phyloP scores from a whole-genome alignment of 2,888 invertebrate species.

The Apotomis turbidana region DNA sequence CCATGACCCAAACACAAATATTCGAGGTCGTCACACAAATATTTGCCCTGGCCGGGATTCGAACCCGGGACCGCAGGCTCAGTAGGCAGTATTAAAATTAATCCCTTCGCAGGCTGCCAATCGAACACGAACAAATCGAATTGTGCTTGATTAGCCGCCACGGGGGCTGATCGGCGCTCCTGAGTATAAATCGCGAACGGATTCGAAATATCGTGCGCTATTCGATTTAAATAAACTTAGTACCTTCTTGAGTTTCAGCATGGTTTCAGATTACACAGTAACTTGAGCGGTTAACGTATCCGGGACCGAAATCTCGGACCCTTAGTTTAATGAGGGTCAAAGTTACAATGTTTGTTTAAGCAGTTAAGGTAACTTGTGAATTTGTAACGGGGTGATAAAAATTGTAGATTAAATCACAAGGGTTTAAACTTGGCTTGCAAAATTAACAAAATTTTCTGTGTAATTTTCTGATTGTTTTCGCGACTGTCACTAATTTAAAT shows the following conservation, averaged over 20 bases:
- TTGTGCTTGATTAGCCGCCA: too few relatives aligned
- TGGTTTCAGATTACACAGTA: not conserved
- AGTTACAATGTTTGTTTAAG: slow-evolving; percentile 13
- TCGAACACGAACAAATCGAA: too few relatives aligned
- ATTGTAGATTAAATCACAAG: not conserved
- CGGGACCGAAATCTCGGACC: not conserved
- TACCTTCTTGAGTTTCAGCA: not conserved
- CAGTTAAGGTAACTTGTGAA: slow-evolving; percentile 9
- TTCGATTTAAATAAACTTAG: not conserved
- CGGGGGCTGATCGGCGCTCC: too few relatives aligned
- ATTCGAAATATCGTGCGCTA: too few relatives aligned
- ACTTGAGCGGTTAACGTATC: slow-evolving; percentile 3
- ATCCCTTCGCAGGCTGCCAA: too few relatives aligned
- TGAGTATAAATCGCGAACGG: too few relatives aligned
- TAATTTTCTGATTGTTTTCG: not conserved
- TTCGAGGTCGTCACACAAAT: too few relatives aligned
- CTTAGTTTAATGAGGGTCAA: slow-evolving; percentile 12
- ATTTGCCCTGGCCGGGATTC: too few relatives aligned
- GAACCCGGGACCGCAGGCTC: too few relatives aligned
- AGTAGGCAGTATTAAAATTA: too few relatives aligned
- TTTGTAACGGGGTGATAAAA: slow-evolving; percentile 11
- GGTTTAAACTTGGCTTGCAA: not conserved
- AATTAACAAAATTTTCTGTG: not conserved
- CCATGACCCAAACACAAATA: too few relatives aligned
- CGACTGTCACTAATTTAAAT: too few relatives aligned